Evolutionary conservation across 1,140 invertebrate genomes (phyloP).

Genomic region (Temnothorax curvispinosus): DNA sequence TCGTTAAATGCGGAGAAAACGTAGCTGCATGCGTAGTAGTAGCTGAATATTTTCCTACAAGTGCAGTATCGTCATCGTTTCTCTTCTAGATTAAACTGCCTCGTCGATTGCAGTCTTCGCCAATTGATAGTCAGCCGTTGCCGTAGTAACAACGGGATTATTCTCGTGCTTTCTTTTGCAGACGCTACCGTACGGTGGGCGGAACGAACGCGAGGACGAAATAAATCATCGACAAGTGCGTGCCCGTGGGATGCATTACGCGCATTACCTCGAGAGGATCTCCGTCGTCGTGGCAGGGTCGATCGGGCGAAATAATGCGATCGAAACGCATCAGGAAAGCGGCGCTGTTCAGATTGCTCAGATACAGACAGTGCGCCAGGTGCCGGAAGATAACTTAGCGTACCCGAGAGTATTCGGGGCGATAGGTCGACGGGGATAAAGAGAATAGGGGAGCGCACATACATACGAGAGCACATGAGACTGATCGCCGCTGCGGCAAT

Average conservation of each 20-base stretch:
- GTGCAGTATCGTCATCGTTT: background rate
- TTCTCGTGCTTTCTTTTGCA: conserved; percentile 47
- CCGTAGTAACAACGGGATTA: conserved; percentile 25
- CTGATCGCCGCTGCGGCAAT: conserved; percentile 31
- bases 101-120: conserved; percentile 3
- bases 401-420: conserved; percentile 1
- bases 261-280: conserved; percentile 25
- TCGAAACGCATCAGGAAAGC: conserved; percentile 71
- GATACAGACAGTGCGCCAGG: conserved; percentile 68
- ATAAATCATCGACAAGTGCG: conserved; percentile 38
- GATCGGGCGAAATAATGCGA: conserved; percentile 69
- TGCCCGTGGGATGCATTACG: conserved; percentile 33
- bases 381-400: conserved; percentile 70
- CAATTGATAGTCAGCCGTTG: background rate
- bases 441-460: conserved; percentile 50
- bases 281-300: background rate
- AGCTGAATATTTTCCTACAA: background rate
- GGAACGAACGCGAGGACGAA: conserved; percentile 7
- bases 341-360: conserved; percentile 69
- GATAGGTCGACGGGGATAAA: conserved; percentile 33
- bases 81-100: background rate
- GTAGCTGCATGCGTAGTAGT: too few species aligned
- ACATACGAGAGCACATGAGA: conserved; percentile 44
- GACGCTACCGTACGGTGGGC: background rate
- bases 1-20: background rate